Evolutionary conservation across 2,113 vertebrate species (phyloP).

Genomic region (Colius striatus): DNA sequence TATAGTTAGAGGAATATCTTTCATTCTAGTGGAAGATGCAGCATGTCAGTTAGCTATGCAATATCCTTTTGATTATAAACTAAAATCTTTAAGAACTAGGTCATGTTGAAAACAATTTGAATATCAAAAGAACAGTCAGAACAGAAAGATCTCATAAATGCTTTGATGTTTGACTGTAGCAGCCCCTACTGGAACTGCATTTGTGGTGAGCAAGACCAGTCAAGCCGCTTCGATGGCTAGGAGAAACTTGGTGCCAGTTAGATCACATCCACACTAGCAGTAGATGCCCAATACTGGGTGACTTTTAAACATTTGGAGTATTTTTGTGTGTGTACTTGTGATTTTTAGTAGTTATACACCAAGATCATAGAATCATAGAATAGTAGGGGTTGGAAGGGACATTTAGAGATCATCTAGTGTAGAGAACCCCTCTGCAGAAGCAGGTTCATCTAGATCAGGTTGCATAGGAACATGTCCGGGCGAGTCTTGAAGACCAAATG

Average conservation of each 20-base stretch:
- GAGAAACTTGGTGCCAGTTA: background rate
- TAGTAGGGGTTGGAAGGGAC: too few relatives aligned
- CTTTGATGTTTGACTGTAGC: background rate
- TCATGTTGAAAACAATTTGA: background rate
- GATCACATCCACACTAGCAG: background rate
- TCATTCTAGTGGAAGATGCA: background rate
- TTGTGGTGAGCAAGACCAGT: background rate
- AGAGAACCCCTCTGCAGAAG: too few relatives aligned
- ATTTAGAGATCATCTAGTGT: too few relatives aligned
- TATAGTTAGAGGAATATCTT: background rate
- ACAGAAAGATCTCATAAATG: background rate
- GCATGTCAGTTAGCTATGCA: background rate
- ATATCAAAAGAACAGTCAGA: background rate
- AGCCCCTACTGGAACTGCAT: background rate
- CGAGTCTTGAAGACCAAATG: too few relatives aligned
- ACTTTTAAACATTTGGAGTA: background rate
- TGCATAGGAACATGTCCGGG: too few relatives aligned
- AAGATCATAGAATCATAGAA: too few relatives aligned
- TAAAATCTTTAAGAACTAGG: background rate
- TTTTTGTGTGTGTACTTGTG: background rate
- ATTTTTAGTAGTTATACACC: background rate
- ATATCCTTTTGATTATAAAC: background rate
- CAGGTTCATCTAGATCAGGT: too few relatives aligned
- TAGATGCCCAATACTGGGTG: background rate
- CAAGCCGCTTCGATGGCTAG: background rate